A percentile compares a stretch with the other conserved stretches of the same genome.
Evolutionary conservation across 2,888 invertebrate species (phyloP).

Genomic region (Platerodrilus igneus): DNA sequence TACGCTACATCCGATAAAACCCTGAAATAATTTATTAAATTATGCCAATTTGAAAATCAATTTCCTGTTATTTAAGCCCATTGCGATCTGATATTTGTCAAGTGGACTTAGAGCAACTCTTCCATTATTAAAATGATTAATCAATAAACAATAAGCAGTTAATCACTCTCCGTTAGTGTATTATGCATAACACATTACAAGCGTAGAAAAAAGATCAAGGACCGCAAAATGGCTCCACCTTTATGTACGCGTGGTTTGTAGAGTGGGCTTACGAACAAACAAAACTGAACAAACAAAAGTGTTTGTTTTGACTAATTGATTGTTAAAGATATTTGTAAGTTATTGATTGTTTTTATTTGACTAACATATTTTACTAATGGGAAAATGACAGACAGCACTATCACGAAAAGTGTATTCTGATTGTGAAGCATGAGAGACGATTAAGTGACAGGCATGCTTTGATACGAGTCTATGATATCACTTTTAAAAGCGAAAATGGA

Average conservation of each 20-base stretch:
- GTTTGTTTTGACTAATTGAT: conserved; percentile 38
- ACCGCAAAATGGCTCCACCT: conserved; percentile 25
- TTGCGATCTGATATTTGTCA: conserved; percentile 1
- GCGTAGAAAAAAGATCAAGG: conserved; percentile 18
- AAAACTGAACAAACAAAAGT: conserved; percentile 22
- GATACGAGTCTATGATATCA: no score
- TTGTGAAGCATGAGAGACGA: no score
- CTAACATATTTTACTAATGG: conserved; percentile 19
- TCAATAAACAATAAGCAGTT: conserved; percentile 16
- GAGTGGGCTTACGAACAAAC: conserved; percentile 33
- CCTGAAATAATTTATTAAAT: conserved; percentile 10
- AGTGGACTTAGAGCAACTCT: conserved; percentile 5
- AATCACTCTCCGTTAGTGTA: no score
- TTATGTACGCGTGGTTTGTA: conserved; percentile 25
- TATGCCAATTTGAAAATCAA: conserved; percentile 9
- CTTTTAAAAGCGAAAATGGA: no score
- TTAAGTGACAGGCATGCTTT: no score
- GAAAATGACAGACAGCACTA: no score
- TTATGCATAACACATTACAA: no score
- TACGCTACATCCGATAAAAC: no score
- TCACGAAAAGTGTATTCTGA: no score
- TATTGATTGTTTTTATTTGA: conserved; percentile 32
- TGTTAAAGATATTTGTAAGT: conserved; percentile 36
- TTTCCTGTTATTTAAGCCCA: conserved; percentile 6
- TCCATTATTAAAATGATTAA: conserved; percentile 14